Base-by-base conservation (phyloP, 2,888 invertebrate genomes). In the Melangyna quadrimaculata region DNA sequence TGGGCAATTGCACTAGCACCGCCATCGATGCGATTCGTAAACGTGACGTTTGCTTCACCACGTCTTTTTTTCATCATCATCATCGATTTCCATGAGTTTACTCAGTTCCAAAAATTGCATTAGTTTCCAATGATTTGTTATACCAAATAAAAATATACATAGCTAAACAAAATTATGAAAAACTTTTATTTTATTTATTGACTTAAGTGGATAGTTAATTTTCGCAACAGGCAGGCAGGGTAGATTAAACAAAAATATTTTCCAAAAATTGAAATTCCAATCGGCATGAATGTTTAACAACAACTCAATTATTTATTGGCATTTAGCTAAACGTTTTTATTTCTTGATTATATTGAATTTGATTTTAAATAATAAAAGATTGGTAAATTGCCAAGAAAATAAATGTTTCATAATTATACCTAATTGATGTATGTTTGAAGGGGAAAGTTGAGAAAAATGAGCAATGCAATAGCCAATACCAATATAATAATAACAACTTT, bases 101-200 rank as follows among this genome's bases (percentile, higher is more conserved):
- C n/a, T 53, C n/a, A 53, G 53, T 55, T 55, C 32, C 55, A 55
- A 55, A 55, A 55, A 55, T 17, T 55, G 10, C 29, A 29, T 17
- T 29, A 27, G n/a, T 29, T n/a, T 27, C n/a, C 53, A 53, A 53
- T 22, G 48, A 24, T 51, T 51, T 51, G 24, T 24, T 48, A 12
- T 2, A n/a, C 17, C 0, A 43, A n/a, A n/a, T 6, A 37, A n/a
- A 35, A 12, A 12, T 4, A 12, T 10, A 3, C 35, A 35, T 3
- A 45, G 0, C 9, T 1, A 10, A 19, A 22, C 10, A 22, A 22
- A 10, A 48, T 22, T 22, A 22, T 22, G 8, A 22, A 22, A 6
- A 51, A 51, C 51, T 51, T 51, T 27, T 24, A 3, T 24, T 51
- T 14, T 24, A 7, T 24, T 14, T 17, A 19, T 45, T 45, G 17